phyloP scores from a whole-genome alignment of 2,113 vertebrate genomes.

The Smithornis capensis region DNA sequence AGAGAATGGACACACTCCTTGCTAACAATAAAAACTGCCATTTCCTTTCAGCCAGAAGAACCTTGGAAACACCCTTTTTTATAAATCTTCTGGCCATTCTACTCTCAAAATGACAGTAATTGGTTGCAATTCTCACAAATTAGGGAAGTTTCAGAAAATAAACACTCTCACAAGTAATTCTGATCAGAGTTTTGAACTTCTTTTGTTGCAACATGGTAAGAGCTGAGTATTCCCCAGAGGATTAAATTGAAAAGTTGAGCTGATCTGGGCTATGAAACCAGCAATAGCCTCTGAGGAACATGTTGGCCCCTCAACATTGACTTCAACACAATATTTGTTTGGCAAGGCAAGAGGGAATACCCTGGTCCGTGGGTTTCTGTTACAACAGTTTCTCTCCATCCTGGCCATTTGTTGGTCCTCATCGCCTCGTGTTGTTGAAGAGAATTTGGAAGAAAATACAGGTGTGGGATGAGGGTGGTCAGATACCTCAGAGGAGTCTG shows the following conservation, averaged over 20 bases:
- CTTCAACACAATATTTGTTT: neutral
- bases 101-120: neutral
- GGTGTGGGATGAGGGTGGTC: neutral
- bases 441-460: neutral
- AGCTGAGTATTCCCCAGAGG: neutral
- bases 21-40: constrained; percentile 3
- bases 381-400: neutral
- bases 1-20: constrained; percentile 1
- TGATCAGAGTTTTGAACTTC: neutral
- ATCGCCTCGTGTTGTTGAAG: neutral
- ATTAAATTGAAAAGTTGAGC: neutral
- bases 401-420: neutral
- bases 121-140: neutral
- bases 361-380: neutral
- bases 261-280: neutral
- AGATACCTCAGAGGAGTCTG: neutral
- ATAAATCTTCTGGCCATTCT: neutral
- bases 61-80: neutral
- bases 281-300: neutral
- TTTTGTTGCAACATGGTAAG: neutral
- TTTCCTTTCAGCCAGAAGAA: constrained; percentile 5
- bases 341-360: neutral
- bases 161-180: neutral
- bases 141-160: neutral
- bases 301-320: neutral